These are phyloP conservation scores for Caranx ignobilis DNA, from an alignment of 2,113 vertebrate genomes.

Conservation along the genomic window DNA sequence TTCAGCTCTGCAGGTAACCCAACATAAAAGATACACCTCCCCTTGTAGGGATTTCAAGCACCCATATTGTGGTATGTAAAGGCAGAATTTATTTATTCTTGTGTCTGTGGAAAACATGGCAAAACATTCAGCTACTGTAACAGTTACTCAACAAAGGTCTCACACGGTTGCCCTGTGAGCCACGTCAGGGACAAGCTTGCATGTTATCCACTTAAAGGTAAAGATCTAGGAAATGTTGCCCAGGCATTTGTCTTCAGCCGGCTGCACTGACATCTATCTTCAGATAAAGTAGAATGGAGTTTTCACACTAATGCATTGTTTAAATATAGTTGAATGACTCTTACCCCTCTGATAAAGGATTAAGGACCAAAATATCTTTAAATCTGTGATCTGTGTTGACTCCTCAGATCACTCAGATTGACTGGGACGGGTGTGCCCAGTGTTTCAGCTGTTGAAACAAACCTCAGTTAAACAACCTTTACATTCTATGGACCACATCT, in stretches of 20 bases:
- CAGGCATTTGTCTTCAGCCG: background rate
- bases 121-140: background rate
- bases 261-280: background rate
- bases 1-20: slow-evolving; percentile 17
- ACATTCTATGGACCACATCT: background rate
- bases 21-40: background rate
- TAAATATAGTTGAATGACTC: background rate
- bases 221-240: background rate
- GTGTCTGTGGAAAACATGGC: background rate
- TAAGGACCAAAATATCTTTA: slow-evolving; percentile 9
- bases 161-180: background rate
- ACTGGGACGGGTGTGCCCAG: background rate
- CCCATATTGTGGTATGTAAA: background rate
- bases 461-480: background rate
- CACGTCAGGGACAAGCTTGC: background rate
- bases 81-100: background rate
- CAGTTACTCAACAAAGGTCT: background rate
- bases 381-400: slow-evolving; percentile 10
- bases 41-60: background rate
- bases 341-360: slow-evolving; percentile 2
- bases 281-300: background rate
- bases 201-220: slow-evolving; percentile 8
- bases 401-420: background rate
- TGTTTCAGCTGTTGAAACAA: background rate
- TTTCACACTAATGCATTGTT: background rate